Conservation (phyloP, 2,797 vertebrate genomes). For the Cossypha polioptera region DNA sequence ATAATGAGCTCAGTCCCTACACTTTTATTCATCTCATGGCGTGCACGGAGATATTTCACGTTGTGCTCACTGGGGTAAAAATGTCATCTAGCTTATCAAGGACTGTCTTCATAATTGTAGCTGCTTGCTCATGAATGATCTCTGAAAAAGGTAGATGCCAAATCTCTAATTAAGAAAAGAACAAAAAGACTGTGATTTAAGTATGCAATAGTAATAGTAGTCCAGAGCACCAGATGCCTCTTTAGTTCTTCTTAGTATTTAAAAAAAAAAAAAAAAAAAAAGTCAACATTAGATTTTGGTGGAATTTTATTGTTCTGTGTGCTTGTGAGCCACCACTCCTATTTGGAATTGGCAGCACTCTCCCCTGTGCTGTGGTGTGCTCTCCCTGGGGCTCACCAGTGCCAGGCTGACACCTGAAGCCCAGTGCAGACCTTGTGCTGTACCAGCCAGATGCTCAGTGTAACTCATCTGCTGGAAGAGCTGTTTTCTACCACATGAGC, state of each 20-base stretch:
- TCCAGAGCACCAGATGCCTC: neutral
- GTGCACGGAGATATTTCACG: neutral
- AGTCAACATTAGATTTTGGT: neutral
- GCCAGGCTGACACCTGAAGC: neutral
- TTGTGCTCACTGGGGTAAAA: neutral
- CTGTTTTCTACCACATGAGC: neutral
- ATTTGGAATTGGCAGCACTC: fast-evolving
- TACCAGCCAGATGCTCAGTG: neutral
- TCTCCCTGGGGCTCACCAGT: neutral
- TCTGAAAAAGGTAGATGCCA: neutral
- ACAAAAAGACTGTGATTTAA: neutral
- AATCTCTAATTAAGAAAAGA: neutral
- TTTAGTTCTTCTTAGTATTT: neutral
- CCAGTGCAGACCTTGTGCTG: neutral
- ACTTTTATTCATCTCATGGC: neutral
- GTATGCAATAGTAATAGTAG: neutral
- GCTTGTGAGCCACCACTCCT: neutral
- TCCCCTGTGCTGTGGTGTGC: neutral
- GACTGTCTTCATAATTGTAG: neutral
- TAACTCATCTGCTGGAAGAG: neutral
- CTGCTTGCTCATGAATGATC: neutral
- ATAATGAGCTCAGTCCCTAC: neutral
- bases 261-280: neutral
- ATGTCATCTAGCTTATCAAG: neutral
- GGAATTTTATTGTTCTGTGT: neutral